Evolutionary conservation across 64 coral and sea anemone species (phyloP), one percentile per base, ranked within the genome.

Genomic region (Porites lutea): DNA sequence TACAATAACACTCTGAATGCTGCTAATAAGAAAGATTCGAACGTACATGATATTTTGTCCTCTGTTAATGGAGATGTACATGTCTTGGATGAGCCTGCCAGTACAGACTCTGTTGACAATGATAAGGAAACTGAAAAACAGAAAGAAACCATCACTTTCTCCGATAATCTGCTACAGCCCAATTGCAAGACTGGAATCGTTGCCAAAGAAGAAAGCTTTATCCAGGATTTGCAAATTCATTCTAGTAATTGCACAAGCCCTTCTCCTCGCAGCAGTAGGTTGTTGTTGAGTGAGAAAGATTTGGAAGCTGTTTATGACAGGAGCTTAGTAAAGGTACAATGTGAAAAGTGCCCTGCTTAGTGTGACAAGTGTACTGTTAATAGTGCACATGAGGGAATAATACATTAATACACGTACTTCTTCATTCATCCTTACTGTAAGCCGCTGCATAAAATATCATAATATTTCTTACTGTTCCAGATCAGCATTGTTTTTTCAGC

Each of bases 311-410:
- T 47, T 16, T 84, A 67, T 69, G 81, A 84, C 2, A 84, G 63
- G 13, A 70, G 51, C 62, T 52, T 84, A 5, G 62, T 84, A 1
- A 84, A 84, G 5, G 47, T 84, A 46, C 63, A 69, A 67, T 67
- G 9, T 21, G 81, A 84, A 63, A 84, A 84, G 81, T 84, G 81
- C 14, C 81, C 81, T 13, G 81, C 81, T 3, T 84, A 84, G 27
- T 51, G 4, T 48, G 45, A 74, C 14, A 8, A 74, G 48, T 46
- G 44, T 3, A 15, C 23, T 9, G 3, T 11, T 2, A 43, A 21
- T 11, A 71, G 9, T 71, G 4, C 68, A 23, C 43, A 4, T 11
- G 11, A 57, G 54, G 54, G 54, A 57, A 4, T 57, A 57, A 57
- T 57, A 12, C 54, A 37, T 37, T 4, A 57, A 57, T 12, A 6